Base-by-base conservation (phyloP, 1,140 invertebrate species). In the Ruditapes philippinarum region DNA sequence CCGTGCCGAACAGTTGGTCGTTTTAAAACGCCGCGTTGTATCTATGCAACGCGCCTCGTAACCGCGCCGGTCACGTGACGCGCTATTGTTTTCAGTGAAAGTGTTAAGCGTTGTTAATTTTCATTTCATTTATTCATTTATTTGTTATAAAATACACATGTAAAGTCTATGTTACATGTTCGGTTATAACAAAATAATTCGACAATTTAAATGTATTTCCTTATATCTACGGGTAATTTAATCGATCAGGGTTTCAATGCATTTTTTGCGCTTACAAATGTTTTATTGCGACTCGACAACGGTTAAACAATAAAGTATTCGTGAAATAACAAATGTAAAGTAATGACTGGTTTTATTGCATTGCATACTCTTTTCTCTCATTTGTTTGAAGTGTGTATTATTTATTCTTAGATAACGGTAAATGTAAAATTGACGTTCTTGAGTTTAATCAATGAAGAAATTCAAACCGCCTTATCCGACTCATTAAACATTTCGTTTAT, bases 41-140 rank as follows among this genome's bases (percentile, higher is more conserved):
- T 25, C 81, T 49, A 65, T 49, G 81, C 81, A 84, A 84, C 81
- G 40, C 42, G 33, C 62, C 42, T 73, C 42, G 62, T 84, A 22
- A 36, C 42, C 62, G 65, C 81, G 31, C 60, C 3, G 60, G 42
- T 84, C 81, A 84, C 81, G 81, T 84, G 81, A 84, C 62, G 33
- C 33, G 17, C 60, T 60, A 54, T 49, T 84, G 57, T 49, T 84
- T 84, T 73, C 31, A 73, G 42, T 70, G 81, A 84, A 84, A 84
- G 81, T 84, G 81, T 84, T 38, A 84, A 70, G 42, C 60, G 42
- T 28, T 33, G 40, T 31, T 36, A 31, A 22, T 19, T 38, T 70
- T 38, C 65, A 19, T 70, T 17, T 62, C n/a, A 38, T 70, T 70
- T 38, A 28, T 19, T 70, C 19, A 65, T 70, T 19, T 3, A 38